These are phyloP conservation scores for Chrysopilus asiliformis DNA, from an alignment of 2,888 invertebrate species.

Conservation along the genomic window DNA sequence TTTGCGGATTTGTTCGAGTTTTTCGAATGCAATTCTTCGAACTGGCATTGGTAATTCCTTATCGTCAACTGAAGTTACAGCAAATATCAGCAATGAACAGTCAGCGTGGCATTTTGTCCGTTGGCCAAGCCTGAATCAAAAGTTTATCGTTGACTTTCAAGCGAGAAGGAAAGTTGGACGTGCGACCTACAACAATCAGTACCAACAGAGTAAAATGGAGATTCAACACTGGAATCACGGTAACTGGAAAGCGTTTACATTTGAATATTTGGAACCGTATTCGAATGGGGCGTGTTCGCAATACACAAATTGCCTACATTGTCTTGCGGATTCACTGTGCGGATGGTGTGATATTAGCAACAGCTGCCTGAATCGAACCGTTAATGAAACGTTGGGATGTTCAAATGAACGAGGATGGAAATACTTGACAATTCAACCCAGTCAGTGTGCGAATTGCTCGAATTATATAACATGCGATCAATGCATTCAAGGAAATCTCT, in stretches of 20 bases:
- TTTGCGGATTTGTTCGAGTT: slow-evolving; percentile 64
- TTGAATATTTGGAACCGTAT: slow-evolving; percentile 80
- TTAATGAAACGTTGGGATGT: slow-evolving; percentile 53
- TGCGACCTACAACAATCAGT: slow-evolving; percentile 44
- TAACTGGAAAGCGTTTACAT: slow-evolving; percentile 70
- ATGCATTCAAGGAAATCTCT: slow-evolving; percentile 61
- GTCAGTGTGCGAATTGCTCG: slow-evolving; percentile 75
- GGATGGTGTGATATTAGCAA: slow-evolving; percentile 81
- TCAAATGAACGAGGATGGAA: slow-evolving; percentile 49
- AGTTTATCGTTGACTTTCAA: slow-evolving; percentile 53
- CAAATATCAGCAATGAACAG: slow-evolving; percentile 53
- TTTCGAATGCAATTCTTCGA: slow-evolving; percentile 54
- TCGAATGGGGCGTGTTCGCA: slow-evolving; percentile 62
- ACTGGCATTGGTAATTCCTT: slow-evolving; percentile 37
- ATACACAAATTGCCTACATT: slow-evolving; percentile 74
- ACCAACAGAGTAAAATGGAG: slow-evolving; percentile 70
- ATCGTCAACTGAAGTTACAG: slow-evolving; percentile 39
- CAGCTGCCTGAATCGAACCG: slow-evolving; percentile 51
- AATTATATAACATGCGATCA: slow-evolving; percentile 80
- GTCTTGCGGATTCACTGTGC: slow-evolving; percentile 76
- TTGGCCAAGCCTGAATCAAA: slow-evolving; percentile 51
- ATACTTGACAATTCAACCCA: slow-evolving; percentile 67
- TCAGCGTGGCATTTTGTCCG: slow-evolving; percentile 54
- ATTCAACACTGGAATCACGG: slow-evolving; percentile 61
- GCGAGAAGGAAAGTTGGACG: slow-evolving; percentile 43